Evolutionary conservation across 2,113 vertebrate species (phyloP).

Genomic region (Budorcas taxicolor): DNA sequence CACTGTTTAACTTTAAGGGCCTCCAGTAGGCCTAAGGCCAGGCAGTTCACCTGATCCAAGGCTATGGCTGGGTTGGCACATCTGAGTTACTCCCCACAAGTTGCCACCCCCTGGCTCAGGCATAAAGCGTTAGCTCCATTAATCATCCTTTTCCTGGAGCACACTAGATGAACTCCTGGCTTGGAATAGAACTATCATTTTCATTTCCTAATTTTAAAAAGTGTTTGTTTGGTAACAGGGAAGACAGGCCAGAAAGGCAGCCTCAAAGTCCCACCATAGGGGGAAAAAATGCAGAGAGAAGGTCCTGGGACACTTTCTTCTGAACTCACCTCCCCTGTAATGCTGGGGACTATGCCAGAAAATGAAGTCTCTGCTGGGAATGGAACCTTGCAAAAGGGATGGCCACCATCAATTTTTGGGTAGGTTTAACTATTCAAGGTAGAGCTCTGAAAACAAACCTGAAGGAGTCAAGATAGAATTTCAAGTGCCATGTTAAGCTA

Average conservation of each 20-base stretch:
- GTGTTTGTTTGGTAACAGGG: neutral
- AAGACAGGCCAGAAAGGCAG: neutral
- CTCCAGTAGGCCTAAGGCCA: neutral
- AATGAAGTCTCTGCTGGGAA: neutral
- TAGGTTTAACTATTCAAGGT: neutral
- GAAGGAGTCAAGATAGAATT: neutral
- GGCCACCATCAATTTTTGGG: neutral
- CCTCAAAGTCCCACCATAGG: neutral
- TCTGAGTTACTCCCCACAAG: neutral
- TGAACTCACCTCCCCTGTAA: neutral
- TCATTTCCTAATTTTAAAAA: constrained; percentile 58
- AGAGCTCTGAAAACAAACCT: neutral
- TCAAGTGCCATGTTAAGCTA: neutral
- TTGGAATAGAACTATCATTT: neutral
- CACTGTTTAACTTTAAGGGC: neutral
- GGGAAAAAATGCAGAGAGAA: neutral
- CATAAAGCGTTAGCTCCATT: constrained; percentile 38
- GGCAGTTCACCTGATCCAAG: constrained; percentile 29
- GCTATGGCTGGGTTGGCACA: neutral
- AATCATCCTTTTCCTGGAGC: constrained; percentile 48
- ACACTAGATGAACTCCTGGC: neutral
- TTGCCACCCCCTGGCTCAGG: constrained; percentile 7
- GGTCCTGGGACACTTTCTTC: neutral
- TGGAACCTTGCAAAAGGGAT: neutral
- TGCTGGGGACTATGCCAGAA: neutral